Conservation (phyloP, 2,113 vertebrate genomes). For the Alethe castanea region DNA sequence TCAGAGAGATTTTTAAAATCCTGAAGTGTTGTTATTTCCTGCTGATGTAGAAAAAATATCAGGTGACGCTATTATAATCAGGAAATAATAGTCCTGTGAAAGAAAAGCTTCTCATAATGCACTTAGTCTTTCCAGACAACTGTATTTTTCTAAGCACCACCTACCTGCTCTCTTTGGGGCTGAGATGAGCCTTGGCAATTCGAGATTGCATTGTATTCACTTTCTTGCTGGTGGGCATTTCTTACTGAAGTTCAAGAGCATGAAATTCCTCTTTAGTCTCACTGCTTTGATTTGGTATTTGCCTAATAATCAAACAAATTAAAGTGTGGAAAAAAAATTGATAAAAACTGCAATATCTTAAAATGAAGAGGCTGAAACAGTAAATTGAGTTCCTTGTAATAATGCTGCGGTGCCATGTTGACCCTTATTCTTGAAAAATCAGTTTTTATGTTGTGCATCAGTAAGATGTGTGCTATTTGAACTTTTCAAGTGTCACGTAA, state of each 20-base stretch:
- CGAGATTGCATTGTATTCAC: slow-evolving; percentile 61
- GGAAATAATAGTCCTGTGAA: slow-evolving; percentile 23
- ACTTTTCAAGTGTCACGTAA: background rate
- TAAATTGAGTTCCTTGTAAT: slow-evolving; percentile 56
- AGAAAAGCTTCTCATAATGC: slow-evolving; percentile 13
- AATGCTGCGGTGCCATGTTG: background rate
- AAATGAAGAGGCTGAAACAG: slow-evolving; percentile 59
- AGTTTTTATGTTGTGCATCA: background rate
- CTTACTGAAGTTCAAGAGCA: slow-evolving; percentile 66
- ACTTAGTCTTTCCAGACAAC: background rate
- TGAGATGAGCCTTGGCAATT: slow-evolving; percentile 63
- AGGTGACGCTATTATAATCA: slow-evolving; percentile 37
- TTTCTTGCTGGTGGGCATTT: slow-evolving; percentile 73
- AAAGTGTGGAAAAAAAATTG: slow-evolving; percentile 60
- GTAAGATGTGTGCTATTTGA: background rate
- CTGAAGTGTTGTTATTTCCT: slow-evolving; percentile 1
- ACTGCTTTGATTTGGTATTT: slow-evolving; percentile 71
- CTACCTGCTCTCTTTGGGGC: slow-evolving; percentile 45
- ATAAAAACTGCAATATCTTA: slow-evolving; percentile 60
- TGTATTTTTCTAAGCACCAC: slow-evolving; percentile 2
- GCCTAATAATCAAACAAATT: slow-evolving; percentile 71
- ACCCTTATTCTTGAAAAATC: slow-evolving; percentile 33
- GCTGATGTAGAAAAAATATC: background rate
- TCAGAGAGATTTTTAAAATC: slow-evolving; percentile 25
- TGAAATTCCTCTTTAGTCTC: slow-evolving; percentile 77